Evolutionary conservation across 2,113 vertebrate species (phyloP).

Genomic region (Nanger granti): DNA sequence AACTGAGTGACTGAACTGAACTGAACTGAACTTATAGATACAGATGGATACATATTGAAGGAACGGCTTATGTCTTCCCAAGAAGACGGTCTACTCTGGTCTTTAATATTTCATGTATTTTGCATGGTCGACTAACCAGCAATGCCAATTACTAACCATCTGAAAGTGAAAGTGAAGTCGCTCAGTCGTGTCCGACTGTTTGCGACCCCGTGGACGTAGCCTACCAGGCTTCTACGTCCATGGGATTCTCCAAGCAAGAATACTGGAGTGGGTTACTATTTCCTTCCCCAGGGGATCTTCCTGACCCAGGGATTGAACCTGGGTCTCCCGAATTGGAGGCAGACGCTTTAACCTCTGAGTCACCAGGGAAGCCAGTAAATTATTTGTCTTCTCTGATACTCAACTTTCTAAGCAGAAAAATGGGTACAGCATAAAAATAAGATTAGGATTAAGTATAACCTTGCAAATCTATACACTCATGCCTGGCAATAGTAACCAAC

Average conservation of each 20-base stretch:
- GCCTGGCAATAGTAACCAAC: not conserved
- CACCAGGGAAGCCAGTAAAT: not conserved
- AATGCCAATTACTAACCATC: not conserved
- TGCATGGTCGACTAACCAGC: not conserved
- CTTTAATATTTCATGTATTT: not conserved
- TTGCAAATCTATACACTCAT: not conserved
- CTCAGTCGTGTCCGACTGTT: no score
- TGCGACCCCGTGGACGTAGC: no score
- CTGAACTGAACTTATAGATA: no score
- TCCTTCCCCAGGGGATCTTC: no score
- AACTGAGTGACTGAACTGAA: not conserved
- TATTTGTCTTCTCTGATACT: not conserved
- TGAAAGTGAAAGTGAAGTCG: not conserved
- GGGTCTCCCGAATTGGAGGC: no score
- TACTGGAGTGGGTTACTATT: no score
- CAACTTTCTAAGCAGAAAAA: not conserved
- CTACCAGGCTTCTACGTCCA: no score
- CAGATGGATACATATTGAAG: not conserved
- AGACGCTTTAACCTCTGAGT: no score
- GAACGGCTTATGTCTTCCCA: not conserved
- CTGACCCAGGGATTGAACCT: no score
- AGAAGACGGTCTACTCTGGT: not conserved
- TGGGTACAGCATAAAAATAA: not conserved
- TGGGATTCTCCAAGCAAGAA: no score
- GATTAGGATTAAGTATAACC: not conserved